These are phyloP conservation scores for Erebia ligea DNA, from an alignment of 2,888 invertebrate genomes.

Conservation along the genomic window DNA sequence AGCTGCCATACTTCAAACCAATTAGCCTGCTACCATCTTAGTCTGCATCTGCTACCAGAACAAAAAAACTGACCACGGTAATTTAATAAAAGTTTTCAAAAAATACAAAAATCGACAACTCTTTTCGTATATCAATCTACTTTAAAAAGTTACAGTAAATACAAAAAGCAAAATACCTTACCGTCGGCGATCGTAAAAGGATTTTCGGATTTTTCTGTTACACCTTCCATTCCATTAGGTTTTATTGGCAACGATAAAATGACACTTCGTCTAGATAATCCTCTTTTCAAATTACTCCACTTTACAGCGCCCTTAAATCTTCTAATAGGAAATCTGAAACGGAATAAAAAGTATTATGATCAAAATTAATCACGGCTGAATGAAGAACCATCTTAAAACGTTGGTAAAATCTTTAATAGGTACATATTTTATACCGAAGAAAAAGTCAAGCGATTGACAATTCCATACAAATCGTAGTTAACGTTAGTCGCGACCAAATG, in stretches of 20 bases:
- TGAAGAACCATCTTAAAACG: neutral
- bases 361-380: constrained; percentile 4
- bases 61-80: no score
- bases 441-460: no score
- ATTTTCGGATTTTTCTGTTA: constrained; percentile 43
- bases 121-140: constrained; percentile 5
- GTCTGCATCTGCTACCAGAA: no score
- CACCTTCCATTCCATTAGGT: constrained; percentile 51
- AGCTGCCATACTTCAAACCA: no score
- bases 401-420: neutral
- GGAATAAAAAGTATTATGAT: constrained; percentile 3
- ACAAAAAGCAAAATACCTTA: constrained; percentile 38
- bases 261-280: constrained; percentile 55
- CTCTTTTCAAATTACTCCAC: constrained; percentile 40
- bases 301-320: constrained; percentile 30
- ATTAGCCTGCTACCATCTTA: no score
- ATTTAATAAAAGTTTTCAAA: neutral
- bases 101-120: neutral
- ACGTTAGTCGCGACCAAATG: no score
- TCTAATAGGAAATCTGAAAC: constrained; percentile 15
- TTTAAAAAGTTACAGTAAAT: constrained; percentile 35
- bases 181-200: constrained; percentile 42
- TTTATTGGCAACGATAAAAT: constrained; percentile 62
- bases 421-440: no score
- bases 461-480: no score